Conservation (phyloP, 2,888 invertebrate genomes). For the Cosmopolites sordidus region DNA sequence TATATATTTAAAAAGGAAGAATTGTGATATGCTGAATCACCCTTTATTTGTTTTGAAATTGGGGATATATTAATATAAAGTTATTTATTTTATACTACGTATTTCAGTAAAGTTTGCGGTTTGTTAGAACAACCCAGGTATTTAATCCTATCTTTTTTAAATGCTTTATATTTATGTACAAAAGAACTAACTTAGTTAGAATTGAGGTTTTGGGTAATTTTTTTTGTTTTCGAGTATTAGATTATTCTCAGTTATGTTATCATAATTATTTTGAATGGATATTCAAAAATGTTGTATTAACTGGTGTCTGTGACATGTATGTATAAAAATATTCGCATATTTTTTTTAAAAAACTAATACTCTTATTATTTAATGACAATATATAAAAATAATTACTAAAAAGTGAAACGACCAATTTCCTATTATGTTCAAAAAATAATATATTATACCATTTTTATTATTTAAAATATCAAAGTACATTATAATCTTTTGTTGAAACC, state of each 20-base stretch:
- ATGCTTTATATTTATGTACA: conserved; percentile 5
- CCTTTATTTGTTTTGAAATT: not conserved
- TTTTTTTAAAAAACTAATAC: no score
- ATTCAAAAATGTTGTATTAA: no score
- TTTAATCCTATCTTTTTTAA: not conserved
- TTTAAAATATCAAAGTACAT: no score
- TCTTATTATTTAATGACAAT: no score
- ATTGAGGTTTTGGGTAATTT: conserved; percentile 12
- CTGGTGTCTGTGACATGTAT: no score
- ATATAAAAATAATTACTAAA: no score
- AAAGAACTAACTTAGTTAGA: conserved; percentile 9
- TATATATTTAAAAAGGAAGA: not conserved
- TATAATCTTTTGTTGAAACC: no score
- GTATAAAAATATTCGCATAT: no score
- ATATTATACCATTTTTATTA: no score
- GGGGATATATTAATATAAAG: not conserved
- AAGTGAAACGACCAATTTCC: no score
- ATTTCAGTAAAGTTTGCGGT: not conserved
- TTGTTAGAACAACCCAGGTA: not conserved
- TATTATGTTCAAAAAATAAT: no score
- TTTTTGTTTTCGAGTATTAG: conserved; percentile 11
- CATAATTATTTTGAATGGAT: no score
- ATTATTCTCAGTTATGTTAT: not conserved
- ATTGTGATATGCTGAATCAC: conserved; percentile 10
- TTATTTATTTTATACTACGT: not conserved